A percentile compares a stretch with the other conserved stretches of the same genome.
These are phyloP conservation scores for Melipona beecheii DNA, from an alignment of 2,888 invertebrate genomes.

Conservation along the genomic window DNA sequence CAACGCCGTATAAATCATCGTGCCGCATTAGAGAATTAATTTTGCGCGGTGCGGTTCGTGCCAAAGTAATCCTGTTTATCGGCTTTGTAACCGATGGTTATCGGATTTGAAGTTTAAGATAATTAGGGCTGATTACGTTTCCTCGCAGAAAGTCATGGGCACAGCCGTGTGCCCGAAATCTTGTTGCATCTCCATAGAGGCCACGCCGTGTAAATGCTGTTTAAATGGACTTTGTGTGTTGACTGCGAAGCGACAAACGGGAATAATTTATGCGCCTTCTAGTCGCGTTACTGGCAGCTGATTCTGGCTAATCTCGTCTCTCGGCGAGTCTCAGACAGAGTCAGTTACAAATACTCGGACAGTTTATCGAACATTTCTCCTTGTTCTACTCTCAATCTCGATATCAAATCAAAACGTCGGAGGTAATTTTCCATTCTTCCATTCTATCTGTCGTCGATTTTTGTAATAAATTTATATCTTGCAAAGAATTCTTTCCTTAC, in stretches of 20 bases:
- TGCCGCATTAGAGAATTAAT: slow-evolving; percentile 34
- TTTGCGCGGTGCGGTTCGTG: slow-evolving; percentile 17
- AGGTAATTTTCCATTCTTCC: too few species aligned
- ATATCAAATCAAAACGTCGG: too few species aligned
- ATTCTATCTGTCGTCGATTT: too few species aligned
- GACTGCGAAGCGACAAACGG: slow-evolving; percentile 40
- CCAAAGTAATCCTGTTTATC: slow-evolving; percentile 59
- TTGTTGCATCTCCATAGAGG: slow-evolving; percentile 40
- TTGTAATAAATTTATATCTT: too few species aligned
- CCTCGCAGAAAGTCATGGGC: slow-evolving; percentile 34
- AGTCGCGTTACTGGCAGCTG: background rate
- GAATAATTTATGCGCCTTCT: slow-evolving; percentile 41
- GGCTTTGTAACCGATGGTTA: slow-evolving; percentile 62
- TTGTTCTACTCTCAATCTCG: too few species aligned
- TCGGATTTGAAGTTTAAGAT: slow-evolving; percentile 62
- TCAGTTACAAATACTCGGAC: background rate
- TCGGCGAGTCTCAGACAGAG: background rate
- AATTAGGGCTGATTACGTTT: slow-evolving; percentile 62
- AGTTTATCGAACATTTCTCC: background rate
- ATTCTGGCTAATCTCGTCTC: background rate
- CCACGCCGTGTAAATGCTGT: slow-evolving; percentile 32
- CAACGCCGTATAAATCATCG: slow-evolving; percentile 1
- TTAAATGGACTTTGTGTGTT: slow-evolving; percentile 65
- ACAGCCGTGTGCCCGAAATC: slow-evolving; percentile 45
- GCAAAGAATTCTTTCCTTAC: too few species aligned